Evolutionary conservation across 2,888 invertebrate species (phyloP).

Genomic region (Meandrusa payeni): DNA sequence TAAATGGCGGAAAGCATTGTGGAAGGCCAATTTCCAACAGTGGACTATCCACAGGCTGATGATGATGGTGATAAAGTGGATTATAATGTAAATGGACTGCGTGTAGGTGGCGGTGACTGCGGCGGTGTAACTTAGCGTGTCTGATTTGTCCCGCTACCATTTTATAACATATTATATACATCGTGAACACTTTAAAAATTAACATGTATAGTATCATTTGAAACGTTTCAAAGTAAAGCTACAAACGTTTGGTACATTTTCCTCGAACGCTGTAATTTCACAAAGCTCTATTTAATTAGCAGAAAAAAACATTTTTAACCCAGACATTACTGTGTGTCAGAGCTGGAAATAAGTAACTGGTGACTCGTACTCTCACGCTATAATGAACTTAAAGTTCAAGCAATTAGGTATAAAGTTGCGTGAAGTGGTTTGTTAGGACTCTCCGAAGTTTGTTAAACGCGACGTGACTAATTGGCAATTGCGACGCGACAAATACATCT

Average conservation of each 20-base stretch:
- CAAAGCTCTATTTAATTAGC: slow-evolving; percentile 17
- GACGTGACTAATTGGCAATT: slow-evolving; percentile 24
- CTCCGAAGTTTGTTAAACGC: slow-evolving; percentile 14
- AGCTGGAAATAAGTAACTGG: slow-evolving; percentile 9
- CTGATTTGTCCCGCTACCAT: too few relatives aligned
- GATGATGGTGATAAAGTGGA: too few relatives aligned
- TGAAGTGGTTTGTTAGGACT: slow-evolving; percentile 3
- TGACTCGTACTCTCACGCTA: background rate
- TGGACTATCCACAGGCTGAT: too few relatives aligned
- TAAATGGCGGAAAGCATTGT: too few relatives aligned
- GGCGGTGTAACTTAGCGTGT: too few relatives aligned
- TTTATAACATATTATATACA: too few relatives aligned
- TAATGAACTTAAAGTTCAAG: slow-evolving; percentile 3
- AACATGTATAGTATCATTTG: too few relatives aligned
- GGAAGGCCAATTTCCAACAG: too few relatives aligned
- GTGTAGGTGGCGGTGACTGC: too few relatives aligned
- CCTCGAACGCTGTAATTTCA: slow-evolving; percentile 2
- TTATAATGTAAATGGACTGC: too few relatives aligned
- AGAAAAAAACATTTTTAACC: slow-evolving; percentile 22
- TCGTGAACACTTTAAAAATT: too few relatives aligned
- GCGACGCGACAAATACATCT: slow-evolving; percentile 25
- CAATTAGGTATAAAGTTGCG: slow-evolving; percentile 13
- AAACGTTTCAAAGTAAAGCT: too few relatives aligned
- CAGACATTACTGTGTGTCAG: slow-evolving; percentile 1
- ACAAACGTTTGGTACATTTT: background rate